Conservation (phyloP, 1,140 invertebrate species). For the Ditylenchus dipsaci region DNA sequence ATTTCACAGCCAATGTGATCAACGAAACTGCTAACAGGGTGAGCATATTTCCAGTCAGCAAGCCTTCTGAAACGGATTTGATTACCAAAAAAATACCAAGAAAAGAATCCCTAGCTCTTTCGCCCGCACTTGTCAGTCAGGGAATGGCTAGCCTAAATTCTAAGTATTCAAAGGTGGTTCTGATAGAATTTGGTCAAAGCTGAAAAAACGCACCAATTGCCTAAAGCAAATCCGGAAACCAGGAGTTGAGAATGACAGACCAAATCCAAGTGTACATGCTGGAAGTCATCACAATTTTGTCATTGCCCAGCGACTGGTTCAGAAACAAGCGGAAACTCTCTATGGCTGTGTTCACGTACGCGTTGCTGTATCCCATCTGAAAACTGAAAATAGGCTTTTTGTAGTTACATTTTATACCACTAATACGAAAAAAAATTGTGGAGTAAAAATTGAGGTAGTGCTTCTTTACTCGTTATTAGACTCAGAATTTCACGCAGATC, state of each 20-base stretch:
- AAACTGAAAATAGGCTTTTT: no score
- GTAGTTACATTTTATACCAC: no score
- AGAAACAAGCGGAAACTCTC: conserved; percentile 29
- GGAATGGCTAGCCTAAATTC: conserved; percentile 23
- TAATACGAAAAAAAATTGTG: no score
- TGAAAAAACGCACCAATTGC: conserved; percentile 1
- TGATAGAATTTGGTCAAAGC: background rate
- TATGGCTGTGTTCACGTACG: conserved; percentile 41
- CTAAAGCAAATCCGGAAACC: conserved; percentile 41
- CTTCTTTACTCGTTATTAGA: no score
- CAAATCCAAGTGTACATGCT: conserved; percentile 31
- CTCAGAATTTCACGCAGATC: no score
- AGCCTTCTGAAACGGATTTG: conserved; percentile 26
- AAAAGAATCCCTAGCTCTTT: conserved; percentile 25
- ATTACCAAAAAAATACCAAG: background rate
- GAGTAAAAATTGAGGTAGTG: no score
- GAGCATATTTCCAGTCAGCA: conserved; percentile 31
- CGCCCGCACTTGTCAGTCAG: conserved; percentile 39
- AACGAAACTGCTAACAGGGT: conserved; percentile 31
- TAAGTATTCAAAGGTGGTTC: background rate
- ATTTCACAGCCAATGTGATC: conserved; percentile 25
- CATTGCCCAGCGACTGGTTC: conserved; percentile 20
- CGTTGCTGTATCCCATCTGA: conserved; percentile 44
- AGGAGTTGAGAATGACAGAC: conserved; percentile 40
- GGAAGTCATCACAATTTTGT: conserved; percentile 5